Evolutionary conservation across 1,140 invertebrate genomes (phyloP).

Genomic region (Drosophila pruinosa): DNA sequence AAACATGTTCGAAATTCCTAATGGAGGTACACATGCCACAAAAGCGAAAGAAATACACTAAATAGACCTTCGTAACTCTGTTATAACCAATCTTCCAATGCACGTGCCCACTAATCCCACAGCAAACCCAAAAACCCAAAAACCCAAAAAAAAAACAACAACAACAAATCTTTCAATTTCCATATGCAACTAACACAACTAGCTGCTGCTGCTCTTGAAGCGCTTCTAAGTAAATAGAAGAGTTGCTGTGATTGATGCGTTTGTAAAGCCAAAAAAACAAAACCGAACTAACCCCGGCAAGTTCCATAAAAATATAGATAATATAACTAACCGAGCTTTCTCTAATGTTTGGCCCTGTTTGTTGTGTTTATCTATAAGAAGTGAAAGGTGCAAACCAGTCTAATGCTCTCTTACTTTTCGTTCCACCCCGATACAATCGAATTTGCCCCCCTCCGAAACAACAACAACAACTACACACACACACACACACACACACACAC

Average conservation of each 20-base stretch:
- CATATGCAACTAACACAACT: constrained; percentile 36
- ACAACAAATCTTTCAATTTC: constrained; percentile 39
- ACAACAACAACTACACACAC: constrained; percentile 17
- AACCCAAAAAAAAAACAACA: constrained; percentile 12
- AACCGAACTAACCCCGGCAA: constrained; percentile 40
- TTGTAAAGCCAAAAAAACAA: constrained; percentile 51
- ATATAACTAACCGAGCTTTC: constrained; percentile 49
- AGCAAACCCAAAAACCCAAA: constrained; percentile 5
- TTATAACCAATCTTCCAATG: constrained; percentile 30
- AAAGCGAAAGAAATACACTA: constrained; percentile 17
- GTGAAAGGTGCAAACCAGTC: constrained; percentile 68
- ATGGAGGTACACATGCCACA: constrained; percentile 50
- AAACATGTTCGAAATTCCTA: constrained; percentile 35
- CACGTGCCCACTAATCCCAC: constrained; percentile 54
- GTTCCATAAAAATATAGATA: constrained; percentile 26
- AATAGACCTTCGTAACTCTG: constrained; percentile 12
- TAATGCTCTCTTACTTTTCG: constrained; percentile 81
- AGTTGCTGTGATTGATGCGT: constrained; percentile 57
- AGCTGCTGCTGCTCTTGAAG: constrained; percentile 17
- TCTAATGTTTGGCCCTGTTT: constrained; percentile 53
- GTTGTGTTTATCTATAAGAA: constrained; percentile 56
- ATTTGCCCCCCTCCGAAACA: constrained; percentile 15
- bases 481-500: constrained; percentile 27
- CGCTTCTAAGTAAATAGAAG: constrained; percentile 22
- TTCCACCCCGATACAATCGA: constrained; percentile 51